These are phyloP conservation scores for Theristicus caerulescens DNA, from an alignment of 2,113 vertebrate species.

Conservation along the genomic window DNA sequence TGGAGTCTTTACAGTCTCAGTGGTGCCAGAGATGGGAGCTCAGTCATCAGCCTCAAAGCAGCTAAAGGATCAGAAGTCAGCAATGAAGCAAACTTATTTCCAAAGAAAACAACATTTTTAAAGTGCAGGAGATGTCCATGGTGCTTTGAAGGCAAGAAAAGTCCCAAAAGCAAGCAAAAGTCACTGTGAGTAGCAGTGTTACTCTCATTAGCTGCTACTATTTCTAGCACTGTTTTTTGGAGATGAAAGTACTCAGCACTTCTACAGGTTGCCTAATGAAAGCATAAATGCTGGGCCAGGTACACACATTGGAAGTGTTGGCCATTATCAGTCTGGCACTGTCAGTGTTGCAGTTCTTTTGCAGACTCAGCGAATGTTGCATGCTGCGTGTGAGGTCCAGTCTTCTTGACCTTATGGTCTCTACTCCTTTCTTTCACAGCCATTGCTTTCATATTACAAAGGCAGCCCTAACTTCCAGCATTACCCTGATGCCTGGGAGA, in stretches of 20 bases:
- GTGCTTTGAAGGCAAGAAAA: not conserved
- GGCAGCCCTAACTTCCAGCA: not conserved
- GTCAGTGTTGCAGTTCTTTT: not conserved
- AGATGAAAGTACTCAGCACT: not conserved
- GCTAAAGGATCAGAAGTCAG: not conserved
- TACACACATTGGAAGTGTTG: not conserved
- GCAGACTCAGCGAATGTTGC: not conserved
- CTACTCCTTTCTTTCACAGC: not conserved
- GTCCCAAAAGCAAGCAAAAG: not conserved
- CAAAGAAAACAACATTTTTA: not conserved
- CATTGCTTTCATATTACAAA: not conserved
- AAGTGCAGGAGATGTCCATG: not conserved
- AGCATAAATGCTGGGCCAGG: not conserved
- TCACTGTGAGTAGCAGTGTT: not conserved
- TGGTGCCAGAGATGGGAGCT: not conserved
- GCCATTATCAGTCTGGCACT: not conserved
- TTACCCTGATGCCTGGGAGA: not conserved
- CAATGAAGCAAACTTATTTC: not conserved
- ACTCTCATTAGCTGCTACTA: not conserved
- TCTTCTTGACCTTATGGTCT: not conserved
- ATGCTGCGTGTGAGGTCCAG: not conserved
- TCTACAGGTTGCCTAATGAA: not conserved
- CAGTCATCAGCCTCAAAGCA: not conserved
- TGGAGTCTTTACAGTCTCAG: constrained; percentile 12
- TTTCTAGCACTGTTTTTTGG: not conserved